These are phyloP conservation scores for Griposia aprilina DNA, from an alignment of 2,888 invertebrate genomes.

Conservation along the genomic window DNA sequence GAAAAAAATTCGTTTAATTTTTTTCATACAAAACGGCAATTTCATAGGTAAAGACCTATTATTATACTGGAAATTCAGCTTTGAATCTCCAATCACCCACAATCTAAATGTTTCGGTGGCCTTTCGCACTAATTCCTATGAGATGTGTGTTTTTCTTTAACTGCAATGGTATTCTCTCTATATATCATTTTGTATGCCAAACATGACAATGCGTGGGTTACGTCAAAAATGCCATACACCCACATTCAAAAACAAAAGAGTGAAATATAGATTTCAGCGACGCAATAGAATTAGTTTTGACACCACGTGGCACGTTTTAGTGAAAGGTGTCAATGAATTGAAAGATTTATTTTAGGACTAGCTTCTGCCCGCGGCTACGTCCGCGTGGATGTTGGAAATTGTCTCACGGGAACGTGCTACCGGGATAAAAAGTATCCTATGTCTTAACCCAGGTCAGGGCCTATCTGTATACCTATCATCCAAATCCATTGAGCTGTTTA, in stretches of 20 bases:
- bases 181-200: background rate
- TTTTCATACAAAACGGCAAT: no score
- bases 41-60: no score
- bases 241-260: background rate
- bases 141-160: background rate
- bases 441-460: no score
- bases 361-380: background rate
- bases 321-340: background rate
- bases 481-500: no score
- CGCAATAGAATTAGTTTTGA: constrained; percentile 8
- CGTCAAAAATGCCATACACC: background rate
- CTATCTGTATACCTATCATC: no score
- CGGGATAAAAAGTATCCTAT: no score
- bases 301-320: background rate
- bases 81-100: background rate
- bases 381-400: no score
- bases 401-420: no score
- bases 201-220: background rate
- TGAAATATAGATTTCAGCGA: background rate
- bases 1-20: no score
- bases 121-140: background rate
- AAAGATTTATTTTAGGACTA: background rate
- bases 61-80: background rate
- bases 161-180: no score
- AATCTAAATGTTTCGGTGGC: background rate